Percentiles rank a stretch among this genome's conserved stretches.
Evolutionary conservation across 2,797 vertebrate genomes (phyloP).

Genomic region (Erethizon dorsatum): DNA sequence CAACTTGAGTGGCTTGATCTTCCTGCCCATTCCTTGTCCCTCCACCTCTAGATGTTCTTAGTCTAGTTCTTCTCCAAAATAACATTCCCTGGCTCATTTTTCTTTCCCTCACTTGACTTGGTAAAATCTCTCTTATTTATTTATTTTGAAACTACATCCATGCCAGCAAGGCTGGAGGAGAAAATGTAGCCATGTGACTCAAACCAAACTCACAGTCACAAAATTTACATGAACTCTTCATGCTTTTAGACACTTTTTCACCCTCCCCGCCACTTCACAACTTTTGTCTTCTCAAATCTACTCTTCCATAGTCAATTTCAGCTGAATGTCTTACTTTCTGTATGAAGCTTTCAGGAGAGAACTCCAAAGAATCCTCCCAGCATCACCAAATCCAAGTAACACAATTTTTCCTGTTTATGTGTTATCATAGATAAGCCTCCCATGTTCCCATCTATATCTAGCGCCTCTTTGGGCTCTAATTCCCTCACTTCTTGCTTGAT

Average conservation of each 20-base stretch:
- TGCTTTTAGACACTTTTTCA: background rate
- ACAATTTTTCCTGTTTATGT: background rate
- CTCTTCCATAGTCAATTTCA: background rate
- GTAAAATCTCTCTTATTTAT: background rate
- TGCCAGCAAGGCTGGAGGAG: background rate
- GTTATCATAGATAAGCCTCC: background rate
- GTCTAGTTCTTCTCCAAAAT: background rate
- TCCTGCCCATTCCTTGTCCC: fast-evolving
- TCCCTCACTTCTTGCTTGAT: background rate
- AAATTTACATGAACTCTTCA: background rate
- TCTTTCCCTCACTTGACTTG: background rate
- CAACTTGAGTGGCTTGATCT: background rate
- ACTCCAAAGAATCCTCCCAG: background rate
- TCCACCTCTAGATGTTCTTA: background rate
- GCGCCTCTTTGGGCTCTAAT: background rate
- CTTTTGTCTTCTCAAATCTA: background rate
- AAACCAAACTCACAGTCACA: background rate
- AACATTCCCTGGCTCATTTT: background rate
- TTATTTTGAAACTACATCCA: background rate
- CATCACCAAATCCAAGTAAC: fast-evolving
- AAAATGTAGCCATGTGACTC: background rate
- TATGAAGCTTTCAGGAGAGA: background rate
- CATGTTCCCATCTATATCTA: fast-evolving
- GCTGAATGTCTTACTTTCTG: background rate
- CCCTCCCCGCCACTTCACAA: fast-evolving